These are phyloP conservation scores for Carcharodon carcharias DNA, from an alignment of 2,797 vertebrate genomes.

Conservation along the genomic window DNA sequence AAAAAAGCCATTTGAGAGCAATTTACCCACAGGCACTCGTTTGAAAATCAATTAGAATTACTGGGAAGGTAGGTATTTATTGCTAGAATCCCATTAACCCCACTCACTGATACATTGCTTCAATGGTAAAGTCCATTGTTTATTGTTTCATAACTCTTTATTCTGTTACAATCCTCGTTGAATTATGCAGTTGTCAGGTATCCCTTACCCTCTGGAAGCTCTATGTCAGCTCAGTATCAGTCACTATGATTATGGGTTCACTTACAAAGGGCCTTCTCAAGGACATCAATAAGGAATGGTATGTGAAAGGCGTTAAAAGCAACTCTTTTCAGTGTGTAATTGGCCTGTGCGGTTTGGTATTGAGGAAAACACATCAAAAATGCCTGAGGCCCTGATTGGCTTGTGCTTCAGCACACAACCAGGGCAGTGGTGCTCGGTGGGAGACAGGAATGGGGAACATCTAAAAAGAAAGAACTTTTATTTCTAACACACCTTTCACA, in stretches of 20 bases:
- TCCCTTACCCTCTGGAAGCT: conserved; percentile 5
- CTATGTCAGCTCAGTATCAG: conserved; percentile 13
- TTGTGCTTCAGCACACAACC: background rate
- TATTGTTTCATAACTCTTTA: conserved; percentile 15
- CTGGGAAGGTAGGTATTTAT: conserved; percentile 17
- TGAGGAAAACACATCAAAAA: background rate
- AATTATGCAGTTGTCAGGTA: conserved; percentile 11
- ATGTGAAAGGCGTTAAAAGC: background rate
- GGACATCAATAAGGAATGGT: background rate
- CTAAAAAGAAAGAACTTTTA: background rate
- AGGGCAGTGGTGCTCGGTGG: background rate
- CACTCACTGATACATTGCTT: background rate
- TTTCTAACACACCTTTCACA: background rate
- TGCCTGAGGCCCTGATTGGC: background rate
- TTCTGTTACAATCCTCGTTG: background rate
- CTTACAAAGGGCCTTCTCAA: conserved; percentile 7
- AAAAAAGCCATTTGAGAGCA: conserved; percentile 1
- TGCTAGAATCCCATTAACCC: conserved; percentile 5
- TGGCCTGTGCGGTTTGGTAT: background rate
- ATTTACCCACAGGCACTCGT: conserved; percentile 10
- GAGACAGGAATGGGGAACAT: background rate
- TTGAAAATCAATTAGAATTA: conserved; percentile 26
- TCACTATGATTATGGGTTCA: background rate
- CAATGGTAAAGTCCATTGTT: background rate
- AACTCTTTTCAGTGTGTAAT: background rate